These are phyloP conservation scores for Antechinus stuartii DNA, from an alignment of 2,113 vertebrate genomes.

Conservation along the genomic window DNA sequence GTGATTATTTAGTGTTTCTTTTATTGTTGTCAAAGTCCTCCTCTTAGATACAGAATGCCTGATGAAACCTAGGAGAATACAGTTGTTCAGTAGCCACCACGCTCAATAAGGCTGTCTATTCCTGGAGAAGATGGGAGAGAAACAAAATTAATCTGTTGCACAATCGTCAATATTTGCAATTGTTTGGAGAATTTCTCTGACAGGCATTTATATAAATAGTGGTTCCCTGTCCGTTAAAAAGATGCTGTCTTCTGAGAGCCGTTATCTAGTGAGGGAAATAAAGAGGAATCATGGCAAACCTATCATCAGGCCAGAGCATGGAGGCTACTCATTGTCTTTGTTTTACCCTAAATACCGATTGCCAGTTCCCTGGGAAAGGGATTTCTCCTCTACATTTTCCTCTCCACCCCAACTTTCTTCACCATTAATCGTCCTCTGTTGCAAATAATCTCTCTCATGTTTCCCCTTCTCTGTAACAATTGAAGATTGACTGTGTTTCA, in stretches of 20 bases:
- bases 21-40: conserved; percentile 40
- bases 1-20: conserved; percentile 41
- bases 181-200: conserved; percentile 74
- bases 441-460: conserved; percentile 13
- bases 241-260: conserved; percentile 73
- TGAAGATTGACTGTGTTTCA: conserved; percentile 36
- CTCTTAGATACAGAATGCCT: not conserved
- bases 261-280: conserved; percentile 61
- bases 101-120: conserved; percentile 35
- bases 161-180: conserved; percentile 77
- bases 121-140: conserved; percentile 26
- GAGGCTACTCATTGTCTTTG: conserved; percentile 48
- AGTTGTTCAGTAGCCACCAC: conserved; percentile 33
- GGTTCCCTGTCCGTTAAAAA: conserved; percentile 77
- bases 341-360: conserved; percentile 65
- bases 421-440: not conserved
- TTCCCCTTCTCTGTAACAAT: not conserved
- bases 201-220: conserved; percentile 77
- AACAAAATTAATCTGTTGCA: conserved; percentile 69
- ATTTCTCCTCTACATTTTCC: not conserved
- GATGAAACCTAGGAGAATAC: conserved; percentile 6
- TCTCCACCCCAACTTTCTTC: not conserved
- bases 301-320: conserved; percentile 46
- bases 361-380: not conserved
- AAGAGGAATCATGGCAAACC: conserved; percentile 72